phyloP scores from a whole-genome alignment of 2,113 vertebrate species.

The Sebastes fasciatus region DNA sequence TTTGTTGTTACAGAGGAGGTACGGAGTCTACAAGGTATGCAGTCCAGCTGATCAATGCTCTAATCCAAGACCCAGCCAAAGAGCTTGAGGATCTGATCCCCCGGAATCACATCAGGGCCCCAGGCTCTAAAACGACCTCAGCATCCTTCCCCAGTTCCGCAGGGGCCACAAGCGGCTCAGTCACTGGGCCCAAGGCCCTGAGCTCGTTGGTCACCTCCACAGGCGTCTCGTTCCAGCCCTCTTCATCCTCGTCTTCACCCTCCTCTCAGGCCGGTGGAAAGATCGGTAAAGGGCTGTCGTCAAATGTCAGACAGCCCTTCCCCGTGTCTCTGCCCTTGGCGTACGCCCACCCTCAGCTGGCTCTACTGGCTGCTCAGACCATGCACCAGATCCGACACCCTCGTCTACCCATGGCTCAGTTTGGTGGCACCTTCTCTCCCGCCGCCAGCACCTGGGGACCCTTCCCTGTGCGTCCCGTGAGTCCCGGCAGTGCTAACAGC shows the following conservation, averaged over 20 bases:
- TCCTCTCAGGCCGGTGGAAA: slow-evolving; percentile 91
- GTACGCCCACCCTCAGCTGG: slow-evolving; percentile 97
- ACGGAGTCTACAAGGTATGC: slow-evolving; percentile 97
- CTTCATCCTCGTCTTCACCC: slow-evolving; percentile 84
- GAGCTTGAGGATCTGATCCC: slow-evolving; percentile 99
- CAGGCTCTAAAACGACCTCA: slow-evolving; percentile 88
- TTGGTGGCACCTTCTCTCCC: slow-evolving; percentile 96
- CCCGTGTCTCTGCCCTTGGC: slow-evolving; percentile 94
- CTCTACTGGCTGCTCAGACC: slow-evolving; percentile 96
- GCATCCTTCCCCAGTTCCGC: slow-evolving; percentile 89
- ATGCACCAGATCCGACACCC: slow-evolving; percentile 99
- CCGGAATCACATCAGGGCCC: slow-evolving; percentile 96
- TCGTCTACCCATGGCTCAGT: slow-evolving; percentile 97
- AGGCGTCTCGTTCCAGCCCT: slow-evolving; percentile 89
- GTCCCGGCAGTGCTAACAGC: slow-evolving; percentile 94
- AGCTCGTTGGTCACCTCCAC: slow-evolving; percentile 92
- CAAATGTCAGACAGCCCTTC: slow-evolving; percentile 94
- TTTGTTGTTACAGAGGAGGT: slow-evolving; percentile 88
- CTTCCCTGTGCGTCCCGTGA: slow-evolving; percentile 97
- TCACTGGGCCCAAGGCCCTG: slow-evolving; percentile 89
- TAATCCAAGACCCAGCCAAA: slow-evolving; percentile 99
- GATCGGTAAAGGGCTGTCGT: slow-evolving; percentile 91
- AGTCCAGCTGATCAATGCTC: slow-evolving; percentile 97
- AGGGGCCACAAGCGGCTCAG: slow-evolving; percentile 88
- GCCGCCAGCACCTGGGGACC: slow-evolving; percentile 98